Base-by-base conservation (phyloP, 2,113 vertebrate genomes). In the Myotis brandtii region DNA sequence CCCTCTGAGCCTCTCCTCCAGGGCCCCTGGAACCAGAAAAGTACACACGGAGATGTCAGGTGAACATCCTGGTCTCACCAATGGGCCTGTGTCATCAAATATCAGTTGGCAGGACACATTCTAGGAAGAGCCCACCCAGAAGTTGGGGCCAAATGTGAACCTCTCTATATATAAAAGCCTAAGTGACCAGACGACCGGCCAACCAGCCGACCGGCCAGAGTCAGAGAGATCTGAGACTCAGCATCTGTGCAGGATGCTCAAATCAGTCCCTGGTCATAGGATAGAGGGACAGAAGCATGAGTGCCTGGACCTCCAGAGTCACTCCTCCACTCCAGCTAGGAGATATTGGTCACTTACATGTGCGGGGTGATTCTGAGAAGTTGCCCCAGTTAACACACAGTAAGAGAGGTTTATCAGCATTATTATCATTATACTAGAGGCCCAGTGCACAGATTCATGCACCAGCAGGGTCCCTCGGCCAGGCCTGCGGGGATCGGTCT, bases 11-110 rank as follows among this genome's bases (percentile, higher is more conserved):
- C 30, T 62, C 97, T 96, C 96, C 97, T 97, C 96, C 5, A 18
- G 98, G 98, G 97, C 97, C 52, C 97, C 96, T 81, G 92, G 89
- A 86, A 96, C 98, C 98, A 92, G 84, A 98, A 97, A 1, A 59
- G 32, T 6, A 80, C 67, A 37, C 3, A 16, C 23, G 2, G 3
- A 82, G 9, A 56, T 0, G 34, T 90, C 79, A 30, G 14, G 0
- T 2, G 0, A 0, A 94, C n/a, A 92, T 72, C 0, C 0, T 1
- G 64, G 1, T 2, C 2, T 48, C 1, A n/a, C 52, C 27, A 1
- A 0, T 0, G 13, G 13, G 11, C n/a, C 70, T 62, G 43, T 7
- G 80, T 23, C 79, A 34, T 17, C 67, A 2, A 9, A 67, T 3
- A 25, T 1, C 69, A 20, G 1, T 6, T 46, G 14, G 2, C 1